Evolutionary conservation across 2,888 invertebrate genomes (phyloP).

Genomic region (Melanophora roralis): DNA sequence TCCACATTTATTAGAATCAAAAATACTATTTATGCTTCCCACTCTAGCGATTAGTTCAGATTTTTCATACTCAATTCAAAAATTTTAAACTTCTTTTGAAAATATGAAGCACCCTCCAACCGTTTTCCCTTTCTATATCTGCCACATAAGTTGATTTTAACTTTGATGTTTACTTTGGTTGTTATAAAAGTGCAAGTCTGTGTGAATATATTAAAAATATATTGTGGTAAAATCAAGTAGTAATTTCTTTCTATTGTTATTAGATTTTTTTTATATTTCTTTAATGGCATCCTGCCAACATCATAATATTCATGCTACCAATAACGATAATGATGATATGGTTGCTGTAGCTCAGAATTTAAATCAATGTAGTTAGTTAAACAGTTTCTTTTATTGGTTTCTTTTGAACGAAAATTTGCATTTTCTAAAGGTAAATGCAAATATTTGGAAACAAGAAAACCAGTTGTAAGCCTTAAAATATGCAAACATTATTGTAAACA

Average conservation of each 20-base stretch:
- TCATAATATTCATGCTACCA: background rate
- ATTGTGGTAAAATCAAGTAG: conserved; percentile 48
- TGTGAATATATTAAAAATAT: background rate
- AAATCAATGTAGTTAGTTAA: background rate
- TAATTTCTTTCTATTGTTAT: conserved; percentile 31
- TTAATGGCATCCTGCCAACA: conserved; percentile 53
- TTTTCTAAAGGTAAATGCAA: background rate
- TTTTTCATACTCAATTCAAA: too few species aligned
- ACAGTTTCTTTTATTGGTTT: conserved; percentile 12
- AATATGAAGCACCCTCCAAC: too few species aligned
- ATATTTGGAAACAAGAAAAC: background rate
- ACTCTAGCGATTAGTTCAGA: too few species aligned
- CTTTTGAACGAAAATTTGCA: background rate
- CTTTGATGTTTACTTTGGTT: background rate
- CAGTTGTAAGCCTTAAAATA: background rate
- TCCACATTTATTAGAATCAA: too few species aligned
- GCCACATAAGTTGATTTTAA: background rate
- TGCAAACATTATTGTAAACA: background rate
- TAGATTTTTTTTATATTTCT: conserved; percentile 30
- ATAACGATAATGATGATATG: background rate
- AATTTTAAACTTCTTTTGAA: too few species aligned
- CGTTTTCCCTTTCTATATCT: background rate
- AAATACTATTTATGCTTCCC: too few species aligned
- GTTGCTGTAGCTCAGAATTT: conserved; percentile 12
- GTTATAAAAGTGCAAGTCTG: background rate